A percentile compares a stretch with the other conserved stretches of the same genome.
These are phyloP conservation scores for Nemotelus pantherinus DNA, from an alignment of 2,888 invertebrate genomes.

Conservation along the genomic window DNA sequence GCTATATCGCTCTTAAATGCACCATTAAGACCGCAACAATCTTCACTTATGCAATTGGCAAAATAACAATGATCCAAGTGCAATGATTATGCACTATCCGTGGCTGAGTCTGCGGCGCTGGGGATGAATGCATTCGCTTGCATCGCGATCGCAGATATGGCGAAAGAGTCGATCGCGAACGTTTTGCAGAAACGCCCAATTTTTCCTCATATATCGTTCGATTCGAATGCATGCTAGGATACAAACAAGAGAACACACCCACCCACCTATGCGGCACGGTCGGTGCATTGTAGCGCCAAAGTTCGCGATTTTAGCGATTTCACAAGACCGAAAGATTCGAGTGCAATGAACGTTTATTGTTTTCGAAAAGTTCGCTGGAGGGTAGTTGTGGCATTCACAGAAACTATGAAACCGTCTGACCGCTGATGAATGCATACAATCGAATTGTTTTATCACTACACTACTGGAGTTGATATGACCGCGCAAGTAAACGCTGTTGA, in stretches of 20 bases:
- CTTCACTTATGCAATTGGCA: constrained; percentile 38
- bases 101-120: not conserved
- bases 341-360: constrained; percentile 38
- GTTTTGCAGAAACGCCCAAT: constrained; percentile 42
- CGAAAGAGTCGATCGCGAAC: constrained; percentile 27
- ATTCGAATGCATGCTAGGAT: constrained; percentile 4
- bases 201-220: constrained; percentile 18
- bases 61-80: constrained; percentile 36
- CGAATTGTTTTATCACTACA: constrained; percentile 19
- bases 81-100: constrained; percentile 5
- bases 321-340: constrained; percentile 11
- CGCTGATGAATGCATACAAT: constrained; percentile 21
- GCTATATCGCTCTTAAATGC: constrained; percentile 35
- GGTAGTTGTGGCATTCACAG: constrained; percentile 34
- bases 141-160: constrained; percentile 22
- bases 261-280: constrained; percentile 28
- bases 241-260: constrained; percentile 28
- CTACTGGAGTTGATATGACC: constrained; percentile 38
- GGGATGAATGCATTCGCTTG: constrained; percentile 28
- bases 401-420: constrained; percentile 2
- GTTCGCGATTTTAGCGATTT: constrained; percentile 35
- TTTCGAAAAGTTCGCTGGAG: constrained; percentile 30
- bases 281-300: not conserved
- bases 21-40: constrained; percentile 37
- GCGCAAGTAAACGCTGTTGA: not conserved